Percentiles rank a stretch among this genome's conserved stretches.
Conservation (phyloP, 2,797 vertebrate species). For the Bryconaethiops microstoma region DNA sequence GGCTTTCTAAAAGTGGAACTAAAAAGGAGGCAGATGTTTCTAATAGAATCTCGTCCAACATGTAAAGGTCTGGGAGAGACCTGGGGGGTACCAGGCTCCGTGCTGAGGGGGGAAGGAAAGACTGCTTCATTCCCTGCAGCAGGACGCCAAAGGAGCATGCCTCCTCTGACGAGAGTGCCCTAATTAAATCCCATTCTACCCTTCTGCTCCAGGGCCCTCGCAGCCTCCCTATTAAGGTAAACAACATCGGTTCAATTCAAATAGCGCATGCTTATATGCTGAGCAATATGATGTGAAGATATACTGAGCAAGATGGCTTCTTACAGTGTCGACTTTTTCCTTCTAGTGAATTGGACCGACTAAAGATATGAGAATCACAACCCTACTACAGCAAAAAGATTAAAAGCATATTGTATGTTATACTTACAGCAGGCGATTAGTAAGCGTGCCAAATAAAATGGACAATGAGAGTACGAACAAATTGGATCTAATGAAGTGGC, state of each 20-base stretch:
- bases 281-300: neutral
- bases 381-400: too few relatives aligned
- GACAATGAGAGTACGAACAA: too few relatives aligned
- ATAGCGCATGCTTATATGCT: neutral
- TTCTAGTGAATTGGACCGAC: neutral
- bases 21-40: neutral
- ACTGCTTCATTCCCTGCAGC: constrained; percentile 60
- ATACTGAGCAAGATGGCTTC: neutral
- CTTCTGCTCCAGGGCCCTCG: constrained; percentile 1
- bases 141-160: constrained; percentile 42
- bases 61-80: constrained; percentile 33
- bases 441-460: too few relatives aligned
- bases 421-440: too few relatives aligned
- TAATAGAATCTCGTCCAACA: neutral
- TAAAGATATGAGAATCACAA: neutral
- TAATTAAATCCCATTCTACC: neutral
- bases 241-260: neutral
- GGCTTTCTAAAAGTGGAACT: neutral
- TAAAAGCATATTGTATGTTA: too few relatives aligned
- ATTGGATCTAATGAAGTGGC: too few relatives aligned
- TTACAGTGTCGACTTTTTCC: neutral
- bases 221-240: neutral
- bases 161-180: neutral
- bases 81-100: constrained; percentile 42
- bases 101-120: constrained; percentile 59